These are phyloP conservation scores for Eupithecia tripunctaria DNA, from an alignment of 2,888 invertebrate species.

Conservation along the genomic window DNA sequence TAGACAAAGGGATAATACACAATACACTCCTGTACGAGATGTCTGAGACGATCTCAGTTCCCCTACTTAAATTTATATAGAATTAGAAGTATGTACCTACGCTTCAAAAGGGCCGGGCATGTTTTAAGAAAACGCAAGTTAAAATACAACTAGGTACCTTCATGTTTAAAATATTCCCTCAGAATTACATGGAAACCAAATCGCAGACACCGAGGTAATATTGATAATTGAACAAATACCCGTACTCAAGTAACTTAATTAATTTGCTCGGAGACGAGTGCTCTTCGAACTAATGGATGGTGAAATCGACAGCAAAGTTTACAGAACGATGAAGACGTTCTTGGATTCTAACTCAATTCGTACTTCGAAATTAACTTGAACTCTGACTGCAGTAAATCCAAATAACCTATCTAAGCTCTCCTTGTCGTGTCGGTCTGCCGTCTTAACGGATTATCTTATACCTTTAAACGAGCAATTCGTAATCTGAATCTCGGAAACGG, in stretches of 20 bases:
- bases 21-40: too few species aligned
- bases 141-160: too few species aligned
- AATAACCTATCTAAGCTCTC: neutral
- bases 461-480: too few species aligned
- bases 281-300: neutral
- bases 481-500: too few species aligned
- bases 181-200: neutral
- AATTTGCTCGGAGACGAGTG: neutral
- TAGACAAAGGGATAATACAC: too few species aligned
- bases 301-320: neutral
- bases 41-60: too few species aligned
- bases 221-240: neutral
- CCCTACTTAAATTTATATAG: too few species aligned
- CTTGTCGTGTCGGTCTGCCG: neutral
- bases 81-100: too few species aligned
- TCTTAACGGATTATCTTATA: neutral
- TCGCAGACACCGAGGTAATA: neutral
- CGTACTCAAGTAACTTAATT: neutral
- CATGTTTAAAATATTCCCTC: too few species aligned
- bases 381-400: neutral
- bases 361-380: neutral
- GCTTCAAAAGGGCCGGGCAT: too few species aligned
- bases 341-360: neutral
- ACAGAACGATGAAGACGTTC: neutral
- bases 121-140: too few species aligned